Evolutionary conservation across 2,113 vertebrate species (phyloP).

Genomic region (Pimephales promelas): DNA sequence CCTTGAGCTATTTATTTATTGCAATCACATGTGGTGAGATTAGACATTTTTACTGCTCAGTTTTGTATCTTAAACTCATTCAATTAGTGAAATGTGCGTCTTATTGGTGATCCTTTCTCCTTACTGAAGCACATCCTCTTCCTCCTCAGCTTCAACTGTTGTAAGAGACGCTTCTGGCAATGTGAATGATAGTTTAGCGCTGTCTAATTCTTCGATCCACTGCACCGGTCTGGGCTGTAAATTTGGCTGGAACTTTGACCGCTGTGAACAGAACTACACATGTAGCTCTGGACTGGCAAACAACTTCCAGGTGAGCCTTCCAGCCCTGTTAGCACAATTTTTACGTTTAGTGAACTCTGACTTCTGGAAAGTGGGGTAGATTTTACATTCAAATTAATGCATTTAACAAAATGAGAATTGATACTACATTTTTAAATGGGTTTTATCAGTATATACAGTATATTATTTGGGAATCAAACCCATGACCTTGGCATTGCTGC

Average conservation of each 20-base stretch:
- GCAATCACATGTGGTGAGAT: conserved; percentile 68
- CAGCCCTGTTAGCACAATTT: neutral
- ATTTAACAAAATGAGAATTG: neutral
- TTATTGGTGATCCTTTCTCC: neutral
- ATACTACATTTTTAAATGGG: too few species aligned
- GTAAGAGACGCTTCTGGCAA: conserved; percentile 75
- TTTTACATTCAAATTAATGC: neutral
- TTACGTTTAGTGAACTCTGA: neutral
- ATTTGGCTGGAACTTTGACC: conserved; percentile 76
- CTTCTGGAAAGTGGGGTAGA: neutral
- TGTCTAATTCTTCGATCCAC: conserved; percentile 54
- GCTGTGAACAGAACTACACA: conserved; percentile 59
- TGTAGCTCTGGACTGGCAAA: conserved; percentile 72
- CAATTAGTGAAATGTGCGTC: neutral
- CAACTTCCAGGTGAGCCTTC: conserved; percentile 62
- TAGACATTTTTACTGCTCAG: neutral
- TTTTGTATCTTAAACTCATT: neutral
- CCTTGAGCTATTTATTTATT: conserved; percentile 69
- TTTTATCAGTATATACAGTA: too few species aligned
- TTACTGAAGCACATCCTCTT: neutral
- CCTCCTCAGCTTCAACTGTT: conserved; percentile 67
- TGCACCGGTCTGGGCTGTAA: conserved; percentile 68
- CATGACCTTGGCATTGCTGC: too few species aligned
- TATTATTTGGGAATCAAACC: too few species aligned
- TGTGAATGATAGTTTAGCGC: conserved; percentile 60